Conservation (phyloP, 2,888 invertebrate species). For the Phytoseiulus persimilis region DNA sequence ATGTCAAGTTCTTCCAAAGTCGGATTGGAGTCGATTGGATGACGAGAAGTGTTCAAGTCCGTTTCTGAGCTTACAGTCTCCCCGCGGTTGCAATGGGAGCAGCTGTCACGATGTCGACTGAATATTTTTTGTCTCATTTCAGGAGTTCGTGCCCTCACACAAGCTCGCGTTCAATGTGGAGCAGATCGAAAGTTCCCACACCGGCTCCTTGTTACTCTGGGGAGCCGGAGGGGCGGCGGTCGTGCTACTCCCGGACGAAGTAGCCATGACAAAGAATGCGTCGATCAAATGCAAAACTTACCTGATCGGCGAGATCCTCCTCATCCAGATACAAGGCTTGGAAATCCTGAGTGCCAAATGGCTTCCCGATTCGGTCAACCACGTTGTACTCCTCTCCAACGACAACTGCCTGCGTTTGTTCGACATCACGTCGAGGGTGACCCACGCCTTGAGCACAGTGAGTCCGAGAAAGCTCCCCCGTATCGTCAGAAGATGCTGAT, state of each 20-base stretch:
- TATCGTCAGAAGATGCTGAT: not conserved
- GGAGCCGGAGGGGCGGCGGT: conserved; percentile 6
- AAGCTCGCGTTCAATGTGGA: conserved; percentile 32
- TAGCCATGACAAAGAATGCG: not conserved
- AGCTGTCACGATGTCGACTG: too few relatives aligned
- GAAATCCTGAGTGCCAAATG: not conserved
- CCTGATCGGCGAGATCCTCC: conserved; percentile 6
- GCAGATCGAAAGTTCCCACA: not conserved
- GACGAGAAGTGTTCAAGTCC: not conserved
- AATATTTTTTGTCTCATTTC: not conserved
- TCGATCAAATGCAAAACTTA: not conserved
- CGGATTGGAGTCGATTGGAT: not conserved
- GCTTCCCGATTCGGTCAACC: conserved; percentile 21
- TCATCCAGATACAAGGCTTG: conserved; percentile 8
- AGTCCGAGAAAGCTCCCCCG: not conserved
- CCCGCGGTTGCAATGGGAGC: too few relatives aligned
- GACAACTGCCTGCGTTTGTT: conserved; percentile 21
- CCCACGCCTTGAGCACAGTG: not conserved
- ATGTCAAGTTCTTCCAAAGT: too few relatives aligned
- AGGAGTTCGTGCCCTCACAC: not conserved
- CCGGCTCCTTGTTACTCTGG: not conserved
- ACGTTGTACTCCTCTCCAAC: not conserved
- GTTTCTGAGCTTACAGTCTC: too few relatives aligned
- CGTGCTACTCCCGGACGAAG: not conserved
- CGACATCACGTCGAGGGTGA: not conserved